Evolutionary conservation across 2,797 vertebrate species (phyloP).

Genomic region (Nannoperca australis): DNA sequence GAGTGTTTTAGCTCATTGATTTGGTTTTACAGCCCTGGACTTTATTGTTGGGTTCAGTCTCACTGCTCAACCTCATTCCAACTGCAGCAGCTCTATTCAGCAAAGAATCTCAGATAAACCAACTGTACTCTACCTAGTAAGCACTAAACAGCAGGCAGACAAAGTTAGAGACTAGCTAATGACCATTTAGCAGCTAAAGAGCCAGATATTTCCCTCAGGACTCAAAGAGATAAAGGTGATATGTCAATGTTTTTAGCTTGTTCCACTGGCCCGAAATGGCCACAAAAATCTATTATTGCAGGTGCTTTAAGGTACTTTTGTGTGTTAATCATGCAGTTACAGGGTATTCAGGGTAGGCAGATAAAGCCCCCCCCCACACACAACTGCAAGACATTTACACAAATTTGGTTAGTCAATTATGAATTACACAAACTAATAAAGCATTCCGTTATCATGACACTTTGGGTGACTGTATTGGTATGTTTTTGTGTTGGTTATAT

Average conservation of each 20-base stretch:
- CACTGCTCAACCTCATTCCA: background rate
- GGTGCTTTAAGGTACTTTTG: background rate
- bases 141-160: background rate
- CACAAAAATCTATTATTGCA: too few relatives aligned
- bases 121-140: background rate
- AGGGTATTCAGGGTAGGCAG: background rate
- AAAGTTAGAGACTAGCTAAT: too few relatives aligned
- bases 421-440: slow-evolving; percentile 21
- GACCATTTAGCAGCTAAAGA: too few relatives aligned
- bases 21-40: background rate
- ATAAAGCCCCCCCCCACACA: too few relatives aligned
- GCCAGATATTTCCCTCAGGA: too few relatives aligned
- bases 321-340: background rate
- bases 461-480: too few relatives aligned
- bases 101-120: background rate
- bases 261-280: too few relatives aligned
- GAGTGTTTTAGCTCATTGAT: background rate
- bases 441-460: background rate
- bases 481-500: too few relatives aligned
- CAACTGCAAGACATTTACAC: too few relatives aligned
- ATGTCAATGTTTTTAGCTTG: too few relatives aligned
- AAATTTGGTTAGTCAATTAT: slow-evolving; percentile 2
- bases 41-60: background rate
- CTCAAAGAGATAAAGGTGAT: background rate
- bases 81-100: background rate